phyloP scores from a whole-genome alignment of 2,888 invertebrate genomes.

The Lucinisca nassula region DNA sequence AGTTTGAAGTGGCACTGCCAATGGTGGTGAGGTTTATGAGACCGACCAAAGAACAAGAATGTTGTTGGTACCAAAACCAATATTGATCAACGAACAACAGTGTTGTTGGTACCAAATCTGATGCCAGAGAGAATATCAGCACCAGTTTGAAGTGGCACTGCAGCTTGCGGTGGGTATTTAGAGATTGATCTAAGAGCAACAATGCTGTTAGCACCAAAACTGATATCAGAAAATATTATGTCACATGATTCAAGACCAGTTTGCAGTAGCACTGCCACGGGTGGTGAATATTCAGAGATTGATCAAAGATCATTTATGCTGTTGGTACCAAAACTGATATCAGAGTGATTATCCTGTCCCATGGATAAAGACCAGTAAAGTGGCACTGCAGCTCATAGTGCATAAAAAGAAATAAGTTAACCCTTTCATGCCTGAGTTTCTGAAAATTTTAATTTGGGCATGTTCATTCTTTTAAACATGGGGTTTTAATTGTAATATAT shows the following conservation, averaged over 20 bases:
- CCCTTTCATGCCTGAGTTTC: too few species aligned
- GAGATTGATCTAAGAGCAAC: too few species aligned
- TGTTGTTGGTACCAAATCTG: background rate
- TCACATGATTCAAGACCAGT: background rate
- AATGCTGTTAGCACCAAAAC: background rate
- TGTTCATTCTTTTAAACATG: too few species aligned
- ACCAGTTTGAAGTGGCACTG: background rate
- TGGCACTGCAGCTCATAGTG: background rate
- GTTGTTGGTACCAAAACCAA: background rate
- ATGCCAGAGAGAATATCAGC: background rate
- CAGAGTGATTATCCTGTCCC: background rate
- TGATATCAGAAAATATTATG: background rate
- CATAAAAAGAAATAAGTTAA: too few species aligned
- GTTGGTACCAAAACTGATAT: background rate
- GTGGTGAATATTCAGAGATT: background rate
- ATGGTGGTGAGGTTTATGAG: background rate
- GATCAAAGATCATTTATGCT: background rate
- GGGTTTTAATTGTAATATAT: too few species aligned
- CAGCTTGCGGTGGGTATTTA: background rate
- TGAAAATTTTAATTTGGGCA: too few species aligned
- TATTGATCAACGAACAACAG: too few species aligned
- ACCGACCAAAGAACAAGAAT: background rate
- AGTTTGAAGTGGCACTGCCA: background rate
- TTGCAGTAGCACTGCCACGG: background rate
- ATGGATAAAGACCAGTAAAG: background rate